These are phyloP conservation scores for Phylloscopus whistleri DNA, from an alignment of 2,113 vertebrate genomes.

Conservation along the genomic window DNA sequence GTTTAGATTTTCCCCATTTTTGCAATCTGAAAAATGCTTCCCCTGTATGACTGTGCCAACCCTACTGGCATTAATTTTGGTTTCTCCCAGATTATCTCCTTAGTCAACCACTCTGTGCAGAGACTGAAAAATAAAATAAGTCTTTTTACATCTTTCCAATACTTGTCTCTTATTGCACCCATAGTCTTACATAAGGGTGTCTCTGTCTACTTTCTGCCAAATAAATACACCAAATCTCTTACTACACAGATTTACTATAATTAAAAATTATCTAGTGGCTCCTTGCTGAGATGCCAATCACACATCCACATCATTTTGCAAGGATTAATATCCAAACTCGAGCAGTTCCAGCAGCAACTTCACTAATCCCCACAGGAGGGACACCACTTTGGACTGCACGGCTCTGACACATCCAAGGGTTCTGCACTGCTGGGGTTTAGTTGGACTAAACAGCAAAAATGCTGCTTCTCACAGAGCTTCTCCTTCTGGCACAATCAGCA, in stretches of 20 bases:
- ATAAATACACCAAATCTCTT: background rate
- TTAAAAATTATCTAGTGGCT: background rate
- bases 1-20: background rate
- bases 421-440: background rate
- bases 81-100: background rate
- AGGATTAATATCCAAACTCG: background rate
- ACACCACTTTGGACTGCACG: accelerated
- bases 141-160: background rate
- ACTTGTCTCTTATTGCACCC: background rate
- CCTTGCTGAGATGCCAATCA: background rate
- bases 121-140: background rate
- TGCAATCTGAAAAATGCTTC: background rate
- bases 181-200: background rate
- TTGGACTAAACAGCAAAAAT: background rate
- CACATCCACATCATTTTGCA: background rate
- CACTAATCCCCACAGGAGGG: background rate
- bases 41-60: background rate
- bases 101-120: background rate
- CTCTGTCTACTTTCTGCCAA: background rate
- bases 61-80: background rate
- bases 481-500: background rate
- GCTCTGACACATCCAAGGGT: background rate
- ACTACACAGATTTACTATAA: background rate
- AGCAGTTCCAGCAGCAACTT: background rate
- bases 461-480: background rate